A percentile compares a stretch with the other conserved stretches of the same genome.
Evolutionary conservation across 2,888 invertebrate genomes (phyloP).

Genomic region (Oscheius sp.): DNA sequence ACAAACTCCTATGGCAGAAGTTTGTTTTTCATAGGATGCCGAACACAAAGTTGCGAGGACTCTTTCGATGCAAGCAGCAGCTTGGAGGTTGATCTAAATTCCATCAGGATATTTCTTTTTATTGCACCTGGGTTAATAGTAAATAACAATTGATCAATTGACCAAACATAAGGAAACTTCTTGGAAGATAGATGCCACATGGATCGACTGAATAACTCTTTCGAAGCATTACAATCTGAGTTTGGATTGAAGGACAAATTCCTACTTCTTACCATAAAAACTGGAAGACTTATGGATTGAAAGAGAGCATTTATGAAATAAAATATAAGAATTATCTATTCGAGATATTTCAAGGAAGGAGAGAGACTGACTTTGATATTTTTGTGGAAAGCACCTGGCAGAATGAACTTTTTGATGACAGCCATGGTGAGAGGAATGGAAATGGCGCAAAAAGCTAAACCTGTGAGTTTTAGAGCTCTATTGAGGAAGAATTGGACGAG

Average conservation of each 20-base stretch:
- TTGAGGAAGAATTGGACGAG: slow-evolving; percentile 7
- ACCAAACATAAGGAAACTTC: not conserved
- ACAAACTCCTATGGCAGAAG: not conserved
- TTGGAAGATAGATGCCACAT: not conserved
- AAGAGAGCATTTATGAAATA: not conserved
- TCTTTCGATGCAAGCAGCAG: not conserved
- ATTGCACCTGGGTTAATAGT: not conserved
- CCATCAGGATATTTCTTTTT: not conserved
- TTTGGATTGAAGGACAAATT: not conserved
- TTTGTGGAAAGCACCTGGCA: not conserved
- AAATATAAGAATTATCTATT: not conserved
- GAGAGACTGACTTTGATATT: slow-evolving; percentile 7
- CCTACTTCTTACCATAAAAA: not conserved
- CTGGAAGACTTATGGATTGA: not conserved
- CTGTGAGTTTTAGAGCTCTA: not conserved
- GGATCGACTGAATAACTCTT: not conserved
- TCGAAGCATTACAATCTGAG: not conserved
- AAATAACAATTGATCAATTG: not conserved
- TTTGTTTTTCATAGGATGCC: not conserved
- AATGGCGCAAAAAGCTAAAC: not conserved
- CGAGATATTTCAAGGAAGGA: no score
- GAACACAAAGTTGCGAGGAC: not conserved
- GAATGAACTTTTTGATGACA: not conserved
- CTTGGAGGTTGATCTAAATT: slow-evolving; percentile 3
- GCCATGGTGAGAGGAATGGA: not conserved